Evolutionary conservation across 2,113 vertebrate genomes (phyloP).

Genomic region (Poicephalus meyeri): DNA sequence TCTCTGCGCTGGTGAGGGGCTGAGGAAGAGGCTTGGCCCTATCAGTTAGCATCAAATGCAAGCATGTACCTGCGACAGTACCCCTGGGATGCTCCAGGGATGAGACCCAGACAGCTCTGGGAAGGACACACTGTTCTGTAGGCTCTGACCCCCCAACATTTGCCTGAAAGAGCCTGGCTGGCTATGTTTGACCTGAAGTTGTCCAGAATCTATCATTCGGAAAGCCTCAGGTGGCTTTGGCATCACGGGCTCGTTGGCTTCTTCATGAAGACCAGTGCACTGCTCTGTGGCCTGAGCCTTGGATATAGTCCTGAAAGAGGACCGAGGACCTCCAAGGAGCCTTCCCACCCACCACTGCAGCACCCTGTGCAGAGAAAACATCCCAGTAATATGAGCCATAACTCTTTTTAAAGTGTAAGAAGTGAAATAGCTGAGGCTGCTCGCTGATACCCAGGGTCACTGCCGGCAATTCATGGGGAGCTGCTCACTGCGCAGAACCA

Average conservation of each 20-base stretch:
- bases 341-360: background rate
- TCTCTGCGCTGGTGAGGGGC: background rate
- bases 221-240: background rate
- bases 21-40: background rate
- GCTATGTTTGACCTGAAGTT: background rate
- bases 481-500: background rate
- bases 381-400: background rate
- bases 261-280: background rate
- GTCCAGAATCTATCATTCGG: too few species aligned
- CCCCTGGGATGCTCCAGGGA: fast-evolving
- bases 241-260: fast-evolving
- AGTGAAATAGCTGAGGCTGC: background rate
- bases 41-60: fast-evolving
- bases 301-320: background rate
- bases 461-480: background rate
- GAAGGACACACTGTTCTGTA: background rate
- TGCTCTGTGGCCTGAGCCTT: too few species aligned
- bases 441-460: background rate
- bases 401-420: background rate
- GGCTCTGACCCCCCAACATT: fast-evolving
- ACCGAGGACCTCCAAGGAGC: background rate
- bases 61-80: fast-evolving
- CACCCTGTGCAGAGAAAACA: background rate
- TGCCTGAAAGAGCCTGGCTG: background rate
- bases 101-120: background rate